A percentile compares a stretch with the other conserved stretches of the same genome.
phyloP scores from a whole-genome alignment of 2,113 vertebrate species.

The Lagenorhynchus albirostris region DNA sequence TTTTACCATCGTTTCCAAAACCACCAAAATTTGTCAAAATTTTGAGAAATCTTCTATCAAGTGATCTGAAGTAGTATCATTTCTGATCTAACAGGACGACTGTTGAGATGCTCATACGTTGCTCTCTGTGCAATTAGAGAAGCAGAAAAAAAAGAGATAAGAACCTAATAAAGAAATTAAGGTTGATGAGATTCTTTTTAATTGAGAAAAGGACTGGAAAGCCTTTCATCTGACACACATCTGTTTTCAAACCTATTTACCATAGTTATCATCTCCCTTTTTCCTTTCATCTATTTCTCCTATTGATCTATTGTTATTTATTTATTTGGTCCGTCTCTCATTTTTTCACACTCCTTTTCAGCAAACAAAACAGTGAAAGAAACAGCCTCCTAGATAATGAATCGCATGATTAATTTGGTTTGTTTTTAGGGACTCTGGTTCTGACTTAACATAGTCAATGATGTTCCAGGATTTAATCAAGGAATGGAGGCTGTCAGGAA shows the following conservation, averaged over 20 bases:
- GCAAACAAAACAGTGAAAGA: conserved; percentile 32
- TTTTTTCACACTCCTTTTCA: conserved; percentile 41
- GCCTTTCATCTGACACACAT: background rate
- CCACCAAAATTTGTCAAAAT: background rate
- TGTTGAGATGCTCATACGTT: background rate
- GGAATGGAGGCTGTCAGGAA: conserved; percentile 29
- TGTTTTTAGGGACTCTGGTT: conserved; percentile 2
- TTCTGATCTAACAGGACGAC: background rate
- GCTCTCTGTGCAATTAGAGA: background rate
- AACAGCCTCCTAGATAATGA: conserved; percentile 28
- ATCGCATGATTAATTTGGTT: conserved; percentile 38
- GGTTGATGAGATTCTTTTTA: background rate
- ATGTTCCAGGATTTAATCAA: conserved; percentile 51
- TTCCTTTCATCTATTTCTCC: background rate
- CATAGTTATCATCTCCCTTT: background rate
- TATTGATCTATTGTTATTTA: background rate
- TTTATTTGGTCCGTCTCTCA: background rate
- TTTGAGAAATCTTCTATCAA: background rate
- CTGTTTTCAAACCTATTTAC: background rate
- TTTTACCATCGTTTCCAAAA: background rate
- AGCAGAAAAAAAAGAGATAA: background rate
- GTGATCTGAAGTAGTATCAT: conserved; percentile 27
- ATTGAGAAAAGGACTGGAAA: background rate
- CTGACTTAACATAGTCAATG: conserved; percentile 33
- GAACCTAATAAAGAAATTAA: background rate